phyloP scores from a whole-genome alignment of 1,140 invertebrate genomes.

The Rhagoletis pomonella region DNA sequence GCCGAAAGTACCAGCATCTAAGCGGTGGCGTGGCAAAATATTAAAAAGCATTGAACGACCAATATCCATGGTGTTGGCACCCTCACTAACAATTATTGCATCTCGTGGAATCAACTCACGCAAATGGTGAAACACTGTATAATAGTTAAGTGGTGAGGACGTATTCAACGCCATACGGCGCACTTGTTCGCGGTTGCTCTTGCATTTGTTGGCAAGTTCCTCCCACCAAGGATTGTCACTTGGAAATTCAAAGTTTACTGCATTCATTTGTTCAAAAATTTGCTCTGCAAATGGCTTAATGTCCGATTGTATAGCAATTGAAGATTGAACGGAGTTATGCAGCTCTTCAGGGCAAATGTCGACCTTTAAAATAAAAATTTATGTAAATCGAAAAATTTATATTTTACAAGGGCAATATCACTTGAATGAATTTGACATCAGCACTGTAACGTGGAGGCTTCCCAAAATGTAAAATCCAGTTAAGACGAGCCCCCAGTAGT shows the following conservation, averaged over 20 bases:
- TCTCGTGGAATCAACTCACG: conserved; percentile 85
- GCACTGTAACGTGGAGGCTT: conserved; percentile 87
- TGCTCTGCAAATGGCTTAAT: conserved; percentile 81
- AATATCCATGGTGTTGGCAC: conserved; percentile 99
- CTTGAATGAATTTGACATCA: conserved; percentile 92
- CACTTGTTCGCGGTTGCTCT: conserved; percentile 78
- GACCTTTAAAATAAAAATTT: conserved; percentile 73
- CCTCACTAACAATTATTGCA: conserved; percentile 96
- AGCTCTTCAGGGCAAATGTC: conserved; percentile 94
- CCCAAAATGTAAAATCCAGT: conserved; percentile 99
- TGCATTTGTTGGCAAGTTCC: conserved; percentile 77
- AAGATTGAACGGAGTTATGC: conserved; percentile 87
- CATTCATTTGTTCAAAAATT: conserved; percentile 77
- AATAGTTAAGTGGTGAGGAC: conserved; percentile 92
- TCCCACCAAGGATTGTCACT: conserved; percentile 78
- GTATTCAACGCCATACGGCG: conserved; percentile 78
- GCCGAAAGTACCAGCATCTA: conserved; percentile 95
- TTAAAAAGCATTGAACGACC: conserved; percentile 92
- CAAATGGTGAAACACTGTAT: conserved; percentile 90
- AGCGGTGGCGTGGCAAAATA: conserved; percentile 85
- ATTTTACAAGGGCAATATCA: not conserved
- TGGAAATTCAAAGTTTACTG: conserved; percentile 76
- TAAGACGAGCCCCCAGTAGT: conserved; percentile 92
- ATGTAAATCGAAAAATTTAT: too few relatives aligned
- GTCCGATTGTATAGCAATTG: conserved; percentile 87